These are phyloP conservation scores for Corythoichthys intestinalis DNA, from an alignment of 2,113 vertebrate species.

Conservation along the genomic window DNA sequence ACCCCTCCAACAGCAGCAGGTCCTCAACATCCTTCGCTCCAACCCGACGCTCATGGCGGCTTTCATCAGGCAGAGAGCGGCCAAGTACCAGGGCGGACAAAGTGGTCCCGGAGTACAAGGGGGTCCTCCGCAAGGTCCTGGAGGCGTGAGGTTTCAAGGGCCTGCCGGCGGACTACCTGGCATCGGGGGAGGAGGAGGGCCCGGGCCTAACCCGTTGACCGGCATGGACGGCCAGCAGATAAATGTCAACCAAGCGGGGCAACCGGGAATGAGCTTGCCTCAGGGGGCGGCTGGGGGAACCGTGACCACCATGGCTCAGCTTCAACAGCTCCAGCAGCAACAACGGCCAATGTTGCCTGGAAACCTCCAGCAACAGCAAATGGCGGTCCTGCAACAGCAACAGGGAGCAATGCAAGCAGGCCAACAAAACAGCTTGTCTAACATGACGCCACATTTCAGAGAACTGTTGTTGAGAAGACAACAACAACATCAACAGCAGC, in stretches of 20 bases:
- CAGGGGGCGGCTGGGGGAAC: slow-evolving; percentile 58
- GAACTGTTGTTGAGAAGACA: slow-evolving; percentile 86
- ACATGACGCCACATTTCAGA: slow-evolving; percentile 78
- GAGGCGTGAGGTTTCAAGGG: slow-evolving; percentile 77
- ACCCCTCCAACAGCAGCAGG: slow-evolving; percentile 88
- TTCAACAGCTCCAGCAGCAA: slow-evolving; percentile 73
- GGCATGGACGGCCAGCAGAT: slow-evolving; percentile 68
- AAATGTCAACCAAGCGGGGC: slow-evolving; percentile 65
- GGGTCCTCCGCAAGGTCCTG: slow-evolving; percentile 59
- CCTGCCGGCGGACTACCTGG: slow-evolving; percentile 56
- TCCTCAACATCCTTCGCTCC: slow-evolving; percentile 91
- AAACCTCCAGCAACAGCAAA: slow-evolving; percentile 74
- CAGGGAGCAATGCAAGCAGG: slow-evolving; percentile 77
- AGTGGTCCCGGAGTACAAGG: slow-evolving; percentile 51
- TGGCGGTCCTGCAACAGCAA: slow-evolving; percentile 67
- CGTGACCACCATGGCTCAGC: slow-evolving; percentile 81
- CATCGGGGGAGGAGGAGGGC: slow-evolving; percentile 38
- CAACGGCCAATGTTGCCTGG: slow-evolving; percentile 69
- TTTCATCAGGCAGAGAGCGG: slow-evolving; percentile 92
- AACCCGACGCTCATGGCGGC: slow-evolving; percentile 95
- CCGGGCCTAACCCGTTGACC: slow-evolving; percentile 55
- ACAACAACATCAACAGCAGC: slow-evolving; percentile 76
- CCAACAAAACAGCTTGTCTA: slow-evolving; percentile 75
- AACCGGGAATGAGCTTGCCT: slow-evolving; percentile 82
- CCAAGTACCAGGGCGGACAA: slow-evolving; percentile 82